Percentiles rank a stretch among this genome's conserved stretches.
These are phyloP conservation scores for Hetaerina titia DNA, from an alignment of 2,888 invertebrate genomes.

Conservation along the genomic window DNA sequence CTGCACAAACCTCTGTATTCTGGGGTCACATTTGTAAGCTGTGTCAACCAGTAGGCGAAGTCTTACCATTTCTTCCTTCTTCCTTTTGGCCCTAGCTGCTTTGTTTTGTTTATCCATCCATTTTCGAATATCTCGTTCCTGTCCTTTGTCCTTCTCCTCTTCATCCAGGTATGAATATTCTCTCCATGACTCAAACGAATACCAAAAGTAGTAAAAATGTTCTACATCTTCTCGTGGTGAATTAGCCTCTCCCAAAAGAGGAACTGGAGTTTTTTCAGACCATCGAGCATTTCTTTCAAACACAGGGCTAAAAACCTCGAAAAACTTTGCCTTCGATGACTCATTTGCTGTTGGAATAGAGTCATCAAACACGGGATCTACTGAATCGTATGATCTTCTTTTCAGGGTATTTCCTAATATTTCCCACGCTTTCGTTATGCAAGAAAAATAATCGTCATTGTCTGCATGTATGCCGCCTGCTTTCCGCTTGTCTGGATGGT, in stretches of 20 bases:
- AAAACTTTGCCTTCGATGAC: constrained; percentile 88
- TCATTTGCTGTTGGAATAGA: constrained; percentile 87
- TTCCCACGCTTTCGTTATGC: constrained; percentile 98
- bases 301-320: constrained; percentile 77
- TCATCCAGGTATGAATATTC: constrained; percentile 99
- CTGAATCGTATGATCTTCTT: constrained; percentile 95
- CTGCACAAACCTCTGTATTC: constrained; percentile 94
- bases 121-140: constrained; percentile 95
- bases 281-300: constrained; percentile 92
- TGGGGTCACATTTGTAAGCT: constrained; percentile 95
- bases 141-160: constrained; percentile 98
- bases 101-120: constrained; percentile 99
- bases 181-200: constrained; percentile 98
- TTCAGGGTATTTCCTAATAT: constrained; percentile 89
- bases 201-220: constrained; percentile 98
- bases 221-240: constrained; percentile 92
- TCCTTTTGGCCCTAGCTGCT: constrained; percentile 92
- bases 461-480: constrained; percentile 91
- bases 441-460: constrained; percentile 96
- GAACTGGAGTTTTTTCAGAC: constrained; percentile 93
- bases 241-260: constrained; percentile 87
- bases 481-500: constrained; percentile 99
- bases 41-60: constrained; percentile 94
- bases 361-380: constrained; percentile 97
- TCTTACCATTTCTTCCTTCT: constrained; percentile 97